Conservation (phyloP, 92 coral and sea anemone species). For the Phenganax subtilis region DNA sequence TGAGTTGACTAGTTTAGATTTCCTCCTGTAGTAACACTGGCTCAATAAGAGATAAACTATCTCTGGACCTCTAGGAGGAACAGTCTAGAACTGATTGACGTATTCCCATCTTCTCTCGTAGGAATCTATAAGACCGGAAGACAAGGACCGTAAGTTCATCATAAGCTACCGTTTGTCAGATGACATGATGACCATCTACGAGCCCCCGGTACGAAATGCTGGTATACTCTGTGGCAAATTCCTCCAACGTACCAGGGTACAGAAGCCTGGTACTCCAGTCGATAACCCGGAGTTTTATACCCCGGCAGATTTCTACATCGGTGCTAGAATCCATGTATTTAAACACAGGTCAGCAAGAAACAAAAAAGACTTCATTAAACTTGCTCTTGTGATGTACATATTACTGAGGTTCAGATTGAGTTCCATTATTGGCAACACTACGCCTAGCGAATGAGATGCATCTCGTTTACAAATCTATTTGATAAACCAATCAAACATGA, state of each 20-base stretch:
- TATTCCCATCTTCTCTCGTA: slow-evolving; percentile 22
- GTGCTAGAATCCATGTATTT: slow-evolving; percentile 78
- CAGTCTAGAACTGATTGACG: slow-evolving; percentile 6
- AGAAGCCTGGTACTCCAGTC: slow-evolving; percentile 88
- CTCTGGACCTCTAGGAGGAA: slow-evolving; percentile 15
- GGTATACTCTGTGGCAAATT: slow-evolving; percentile 97
- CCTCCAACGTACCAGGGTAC: slow-evolving; percentile 90
- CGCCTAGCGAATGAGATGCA: no score
- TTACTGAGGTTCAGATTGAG: no score
- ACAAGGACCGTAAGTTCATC: slow-evolving; percentile 94
- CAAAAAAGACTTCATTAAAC: no score
- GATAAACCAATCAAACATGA: no score
- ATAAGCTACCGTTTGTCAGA: slow-evolving; percentile 88
- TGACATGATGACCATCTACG: slow-evolving; percentile 96
- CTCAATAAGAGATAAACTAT: neutral
- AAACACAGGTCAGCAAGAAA: slow-evolving; percentile 55
- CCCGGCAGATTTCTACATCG: slow-evolving; percentile 93
- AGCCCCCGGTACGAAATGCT: slow-evolving; percentile 96
- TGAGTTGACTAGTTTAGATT: slow-evolving; percentile 32
- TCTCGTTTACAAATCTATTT: no score
- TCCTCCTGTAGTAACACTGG: slow-evolving; percentile 23
- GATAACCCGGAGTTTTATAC: slow-evolving; percentile 96
- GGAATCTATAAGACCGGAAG: slow-evolving; percentile 96
- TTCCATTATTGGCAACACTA: no score
- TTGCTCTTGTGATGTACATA: no score